Percentiles rank a stretch among this genome's conserved stretches.
Conservation (phyloP, 2,797 vertebrate genomes). For the Harpagifer antarcticus region DNA sequence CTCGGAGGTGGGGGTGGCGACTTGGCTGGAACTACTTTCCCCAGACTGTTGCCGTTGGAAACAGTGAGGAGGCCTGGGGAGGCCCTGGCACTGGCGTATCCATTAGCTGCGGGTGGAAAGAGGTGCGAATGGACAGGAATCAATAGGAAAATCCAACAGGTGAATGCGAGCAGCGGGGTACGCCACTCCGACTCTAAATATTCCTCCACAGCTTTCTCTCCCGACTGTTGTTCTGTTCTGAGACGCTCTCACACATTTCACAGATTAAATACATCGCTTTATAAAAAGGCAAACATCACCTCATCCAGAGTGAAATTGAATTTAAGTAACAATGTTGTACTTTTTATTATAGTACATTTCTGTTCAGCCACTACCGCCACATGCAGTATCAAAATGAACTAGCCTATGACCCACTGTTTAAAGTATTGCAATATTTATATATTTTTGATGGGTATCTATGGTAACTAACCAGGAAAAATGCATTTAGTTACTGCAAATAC, state of each 20-base stretch:
- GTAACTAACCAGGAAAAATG: no score
- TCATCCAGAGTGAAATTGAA: not conserved
- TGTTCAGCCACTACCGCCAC: no score
- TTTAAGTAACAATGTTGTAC: no score
- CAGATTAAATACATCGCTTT: slow-evolving; percentile 6
- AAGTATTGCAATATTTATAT: no score
- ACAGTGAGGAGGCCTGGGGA: slow-evolving; percentile 95
- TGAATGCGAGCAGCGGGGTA: slow-evolving; percentile 56
- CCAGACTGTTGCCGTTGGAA: slow-evolving; percentile 96
- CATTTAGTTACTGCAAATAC: no score
- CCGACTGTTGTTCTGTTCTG: slow-evolving; percentile 19
- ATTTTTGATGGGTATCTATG: no score
- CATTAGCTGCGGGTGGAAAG: slow-evolving; percentile 88
- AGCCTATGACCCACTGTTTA: no score
- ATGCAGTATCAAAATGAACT: no score
- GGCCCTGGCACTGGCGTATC: slow-evolving; percentile 95
- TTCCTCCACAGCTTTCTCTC: slow-evolving; percentile 34
- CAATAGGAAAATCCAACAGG: slow-evolving; percentile 74
- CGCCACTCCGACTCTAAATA: slow-evolving; percentile 29
- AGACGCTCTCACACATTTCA: slow-evolving; percentile 17
- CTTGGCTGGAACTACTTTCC: slow-evolving; percentile 94
- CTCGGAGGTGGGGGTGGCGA: slow-evolving; percentile 89
- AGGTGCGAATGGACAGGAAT: slow-evolving; percentile 67
- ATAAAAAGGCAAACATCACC: slow-evolving; percentile 1
- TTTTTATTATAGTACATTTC: no score